Percentiles rank a stretch among this genome's conserved stretches.
phyloP scores from a whole-genome alignment of 64 coral and sea anemone species.

The Platygyra sinensis region DNA sequence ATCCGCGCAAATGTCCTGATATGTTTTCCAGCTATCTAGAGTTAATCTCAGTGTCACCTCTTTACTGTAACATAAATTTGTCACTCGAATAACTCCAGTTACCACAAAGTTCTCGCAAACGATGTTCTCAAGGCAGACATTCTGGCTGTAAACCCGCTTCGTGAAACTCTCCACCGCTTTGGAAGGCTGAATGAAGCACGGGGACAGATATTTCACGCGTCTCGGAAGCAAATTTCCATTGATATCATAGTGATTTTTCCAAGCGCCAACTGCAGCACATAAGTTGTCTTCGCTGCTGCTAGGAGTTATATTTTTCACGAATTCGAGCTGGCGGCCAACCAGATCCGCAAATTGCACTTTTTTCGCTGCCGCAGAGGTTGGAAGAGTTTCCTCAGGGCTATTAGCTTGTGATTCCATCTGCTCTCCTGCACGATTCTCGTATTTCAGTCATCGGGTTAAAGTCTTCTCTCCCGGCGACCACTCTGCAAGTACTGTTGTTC shows the following conservation, averaged over 20 bases:
- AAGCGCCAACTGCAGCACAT: not conserved
- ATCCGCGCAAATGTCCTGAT: slow-evolving; percentile 59
- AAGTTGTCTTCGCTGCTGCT: slow-evolving; percentile 63
- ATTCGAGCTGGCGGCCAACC: slow-evolving; percentile 17
- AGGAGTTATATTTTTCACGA: slow-evolving; percentile 64
- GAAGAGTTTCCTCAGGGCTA: not conserved
- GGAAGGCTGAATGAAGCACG: slow-evolving; percentile 30
- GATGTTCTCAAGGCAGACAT: slow-evolving; percentile 69
- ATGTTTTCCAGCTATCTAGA: slow-evolving; percentile 37
- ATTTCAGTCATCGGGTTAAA: not conserved
- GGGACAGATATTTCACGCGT: not conserved
- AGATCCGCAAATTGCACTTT: slow-evolving; percentile 60
- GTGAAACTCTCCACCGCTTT: slow-evolving; percentile 37
- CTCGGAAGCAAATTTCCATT: not conserved
- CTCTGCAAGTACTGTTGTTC: not conserved
- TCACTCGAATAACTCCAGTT: slow-evolving; percentile 57
- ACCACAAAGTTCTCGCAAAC: slow-evolving; percentile 57
- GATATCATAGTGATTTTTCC: not conserved
- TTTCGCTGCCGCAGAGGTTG: not conserved
- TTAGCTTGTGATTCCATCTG: not conserved
- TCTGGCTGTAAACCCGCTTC: slow-evolving; percentile 55
- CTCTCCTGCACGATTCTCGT: not conserved
- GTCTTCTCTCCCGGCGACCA: too few species aligned
- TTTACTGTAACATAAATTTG: slow-evolving; percentile 60
- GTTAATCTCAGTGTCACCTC: slow-evolving; percentile 58